Conservation (phyloP, 2,797 vertebrate species). For the Crenichthys baileyi region DNA sequence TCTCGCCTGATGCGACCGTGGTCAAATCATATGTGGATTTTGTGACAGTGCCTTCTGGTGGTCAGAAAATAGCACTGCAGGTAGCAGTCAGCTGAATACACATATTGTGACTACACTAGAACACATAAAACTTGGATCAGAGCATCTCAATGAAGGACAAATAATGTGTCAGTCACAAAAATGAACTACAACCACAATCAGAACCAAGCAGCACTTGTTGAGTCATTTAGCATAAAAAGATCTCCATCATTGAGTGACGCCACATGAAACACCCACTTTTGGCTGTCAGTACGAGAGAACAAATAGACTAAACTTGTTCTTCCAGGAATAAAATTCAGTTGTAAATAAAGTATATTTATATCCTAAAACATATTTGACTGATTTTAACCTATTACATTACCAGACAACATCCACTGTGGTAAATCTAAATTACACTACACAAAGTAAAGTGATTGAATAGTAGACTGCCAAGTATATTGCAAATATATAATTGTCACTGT, state of each 20-base stretch:
- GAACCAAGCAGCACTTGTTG: not conserved
- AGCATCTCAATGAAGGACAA: not conserved
- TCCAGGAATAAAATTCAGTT: not conserved
- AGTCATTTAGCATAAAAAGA: not conserved
- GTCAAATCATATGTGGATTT: not conserved
- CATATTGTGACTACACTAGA: not conserved
- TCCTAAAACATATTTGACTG: not conserved
- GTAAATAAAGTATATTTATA: not conserved
- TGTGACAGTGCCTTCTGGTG: not conserved
- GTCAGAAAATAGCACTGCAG: not conserved
- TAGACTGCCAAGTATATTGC: not conserved
- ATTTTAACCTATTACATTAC: not conserved
- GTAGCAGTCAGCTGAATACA: not conserved
- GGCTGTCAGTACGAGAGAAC: not conserved
- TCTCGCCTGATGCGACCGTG: not conserved
- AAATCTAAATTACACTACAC: not conserved
- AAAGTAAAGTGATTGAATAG: not conserved
- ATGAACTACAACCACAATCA: not conserved
- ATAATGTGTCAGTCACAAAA: not conserved
- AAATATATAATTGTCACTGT: not conserved
- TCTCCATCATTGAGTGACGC: not conserved
- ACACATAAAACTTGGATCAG: not conserved
- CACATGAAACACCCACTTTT: not conserved
- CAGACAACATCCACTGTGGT: not conserved
- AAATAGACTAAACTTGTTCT: not conserved